These are phyloP conservation scores for Lynx canadensis DNA, from an alignment of 2,113 vertebrate genomes.

Conservation along the genomic window DNA sequence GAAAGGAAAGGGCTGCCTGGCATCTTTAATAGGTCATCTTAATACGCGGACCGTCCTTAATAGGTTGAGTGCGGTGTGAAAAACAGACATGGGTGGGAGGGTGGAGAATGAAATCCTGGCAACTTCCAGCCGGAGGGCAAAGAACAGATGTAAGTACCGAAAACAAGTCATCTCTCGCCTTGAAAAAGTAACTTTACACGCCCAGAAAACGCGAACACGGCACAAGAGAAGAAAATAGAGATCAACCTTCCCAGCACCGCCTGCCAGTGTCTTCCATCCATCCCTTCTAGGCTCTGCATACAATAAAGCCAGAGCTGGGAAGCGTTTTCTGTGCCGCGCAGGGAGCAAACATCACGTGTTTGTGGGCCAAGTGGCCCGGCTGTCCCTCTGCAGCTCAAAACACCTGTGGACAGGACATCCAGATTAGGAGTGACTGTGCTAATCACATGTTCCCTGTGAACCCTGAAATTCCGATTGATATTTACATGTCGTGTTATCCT, in stretches of 20 bases:
- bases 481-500: fast-evolving
- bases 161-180: neutral
- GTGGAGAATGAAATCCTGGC: too few relatives aligned
- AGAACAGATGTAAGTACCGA: neutral
- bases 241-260: too few relatives aligned
- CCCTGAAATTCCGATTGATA: neutral
- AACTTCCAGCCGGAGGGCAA: neutral
- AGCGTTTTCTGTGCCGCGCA: fast-evolving
- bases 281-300: neutral
- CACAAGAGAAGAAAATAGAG: neutral
- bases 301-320: neutral
- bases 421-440: fast-evolving
- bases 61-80: neutral
- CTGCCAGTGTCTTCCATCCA: too few relatives aligned
- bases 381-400: fast-evolving
- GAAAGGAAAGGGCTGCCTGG: neutral
- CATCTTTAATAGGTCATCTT: neutral
- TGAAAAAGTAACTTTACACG: neutral
- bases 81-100: neutral
- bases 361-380: neutral
- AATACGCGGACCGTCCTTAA: neutral
- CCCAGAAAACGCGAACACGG: neutral
- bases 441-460: too few relatives aligned
- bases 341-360: too few relatives aligned
- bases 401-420: fast-evolving